These are phyloP conservation scores for Venustoraphidia nigricollis DNA, from an alignment of 2,888 invertebrate genomes.

Conservation along the genomic window DNA sequence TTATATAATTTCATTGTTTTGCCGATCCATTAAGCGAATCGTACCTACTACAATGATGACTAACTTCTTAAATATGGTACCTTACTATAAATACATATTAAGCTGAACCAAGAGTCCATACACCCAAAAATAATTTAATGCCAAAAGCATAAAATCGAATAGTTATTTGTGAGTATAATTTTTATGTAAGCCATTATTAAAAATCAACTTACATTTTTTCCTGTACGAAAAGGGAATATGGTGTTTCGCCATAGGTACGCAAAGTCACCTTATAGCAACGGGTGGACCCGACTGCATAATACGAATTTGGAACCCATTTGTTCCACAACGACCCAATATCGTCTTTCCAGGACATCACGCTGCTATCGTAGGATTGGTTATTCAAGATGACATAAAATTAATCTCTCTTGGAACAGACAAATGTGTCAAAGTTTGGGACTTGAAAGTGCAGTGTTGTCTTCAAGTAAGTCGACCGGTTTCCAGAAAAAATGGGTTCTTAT, in stretches of 20 bases:
- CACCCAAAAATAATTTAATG: no score
- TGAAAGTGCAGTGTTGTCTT: constrained; percentile 45
- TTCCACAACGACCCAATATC: constrained; percentile 46
- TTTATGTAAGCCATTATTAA: no score
- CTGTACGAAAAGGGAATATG: constrained; percentile 34
- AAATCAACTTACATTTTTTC: no score
- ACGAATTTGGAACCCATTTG: constrained; percentile 68
- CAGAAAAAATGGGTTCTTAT: no score
- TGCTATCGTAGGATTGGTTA: constrained; percentile 46
- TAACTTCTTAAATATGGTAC: no score
- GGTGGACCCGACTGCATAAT: constrained; percentile 64
- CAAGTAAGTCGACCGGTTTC: constrained; percentile 30
- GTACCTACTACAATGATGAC: no score
- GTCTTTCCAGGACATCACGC: constrained; percentile 54
- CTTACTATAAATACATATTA: no score
- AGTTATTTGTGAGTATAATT: no score
- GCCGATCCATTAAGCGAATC: no score
- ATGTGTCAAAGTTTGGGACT: constrained; percentile 63
- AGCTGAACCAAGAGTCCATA: no score
- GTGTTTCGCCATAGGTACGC: constrained; percentile 44
- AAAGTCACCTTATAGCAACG: constrained; percentile 41
- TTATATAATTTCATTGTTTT: no score
- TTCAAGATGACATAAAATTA: constrained; percentile 48
- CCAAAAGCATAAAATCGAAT: no score
- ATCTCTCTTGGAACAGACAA: constrained; percentile 60